A percentile compares a stretch with the other conserved stretches of the same genome.
phyloP scores from a whole-genome alignment of 2,797 vertebrate species.

The Microctenopoma stevenorrisi region DNA sequence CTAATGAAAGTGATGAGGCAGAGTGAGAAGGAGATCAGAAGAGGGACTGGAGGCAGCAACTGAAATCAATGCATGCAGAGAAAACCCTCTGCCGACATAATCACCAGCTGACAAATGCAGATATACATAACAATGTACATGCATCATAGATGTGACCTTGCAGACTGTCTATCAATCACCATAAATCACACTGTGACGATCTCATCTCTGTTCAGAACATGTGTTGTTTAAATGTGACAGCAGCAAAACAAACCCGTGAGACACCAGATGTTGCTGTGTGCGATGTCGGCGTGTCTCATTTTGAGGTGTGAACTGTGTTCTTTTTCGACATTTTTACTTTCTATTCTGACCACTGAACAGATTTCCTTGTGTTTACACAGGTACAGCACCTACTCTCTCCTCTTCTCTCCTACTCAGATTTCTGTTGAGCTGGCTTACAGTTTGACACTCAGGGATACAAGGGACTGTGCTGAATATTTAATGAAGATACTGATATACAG shows the following conservation, averaged over 20 bases:
- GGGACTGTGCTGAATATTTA: conserved; percentile 61
- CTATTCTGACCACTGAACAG: not conserved
- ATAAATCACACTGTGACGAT: conserved; percentile 21
- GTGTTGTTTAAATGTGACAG: not conserved
- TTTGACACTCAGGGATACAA: conserved; percentile 32
- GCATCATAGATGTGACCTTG: conserved; percentile 35
- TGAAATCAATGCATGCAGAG: conserved; percentile 4
- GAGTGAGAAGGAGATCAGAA: conserved; percentile 10
- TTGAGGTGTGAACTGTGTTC: conserved; percentile 7
- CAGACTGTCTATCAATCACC: conserved; percentile 3
- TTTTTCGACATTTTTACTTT: not conserved
- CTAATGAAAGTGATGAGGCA: conserved; percentile 31
- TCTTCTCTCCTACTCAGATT: conserved; percentile 61
- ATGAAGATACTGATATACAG: conserved; percentile 46
- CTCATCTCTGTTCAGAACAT: not conserved
- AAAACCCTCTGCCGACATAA: not conserved
- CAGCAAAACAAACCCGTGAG: not conserved
- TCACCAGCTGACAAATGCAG: conserved; percentile 15
- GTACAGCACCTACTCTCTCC: conserved; percentile 1
- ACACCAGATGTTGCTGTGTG: not conserved
- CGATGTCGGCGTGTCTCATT: not conserved
- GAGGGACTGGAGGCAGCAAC: not conserved
- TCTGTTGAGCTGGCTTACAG: conserved; percentile 66
- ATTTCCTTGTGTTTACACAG: not conserved
- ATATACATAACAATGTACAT: not conserved